phyloP scores from a whole-genome alignment of 2,797 vertebrate species.

The Mormyrus hasselquistii region DNA sequence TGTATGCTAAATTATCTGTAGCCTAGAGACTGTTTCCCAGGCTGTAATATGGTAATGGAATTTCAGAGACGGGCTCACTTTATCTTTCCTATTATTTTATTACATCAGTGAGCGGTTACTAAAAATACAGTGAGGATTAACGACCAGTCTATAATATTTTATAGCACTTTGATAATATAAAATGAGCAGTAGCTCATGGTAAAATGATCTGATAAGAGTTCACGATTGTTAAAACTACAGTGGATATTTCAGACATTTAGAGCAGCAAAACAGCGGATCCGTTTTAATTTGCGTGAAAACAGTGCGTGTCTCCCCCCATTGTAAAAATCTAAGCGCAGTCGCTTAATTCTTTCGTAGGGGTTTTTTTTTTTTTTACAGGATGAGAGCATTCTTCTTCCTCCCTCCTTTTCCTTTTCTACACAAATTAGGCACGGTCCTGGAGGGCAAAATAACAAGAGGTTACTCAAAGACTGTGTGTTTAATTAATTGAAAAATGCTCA shows the following conservation, averaged over 20 bases:
- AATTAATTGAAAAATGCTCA: slow-evolving; percentile 99
- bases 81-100: slow-evolving; percentile 66
- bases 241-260: slow-evolving; percentile 43
- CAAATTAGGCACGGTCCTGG: slow-evolving; percentile 98
- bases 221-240: slow-evolving; percentile 46
- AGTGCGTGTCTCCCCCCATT: slow-evolving; percentile 40
- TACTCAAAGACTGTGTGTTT: slow-evolving; percentile 98
- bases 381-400: slow-evolving; percentile 51
- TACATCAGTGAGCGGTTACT: slow-evolving; percentile 67
- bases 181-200: slow-evolving; percentile 55
- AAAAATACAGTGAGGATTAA: slow-evolving; percentile 66
- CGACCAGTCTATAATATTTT: slow-evolving; percentile 58
- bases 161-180: slow-evolving; percentile 60
- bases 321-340: slow-evolving; percentile 24
- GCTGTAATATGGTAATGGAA: slow-evolving; percentile 53
- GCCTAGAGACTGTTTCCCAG: slow-evolving; percentile 44
- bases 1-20: slow-evolving; percentile 25
- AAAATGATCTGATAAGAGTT: slow-evolving; percentile 58
- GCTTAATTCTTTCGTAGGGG: slow-evolving; percentile 60
- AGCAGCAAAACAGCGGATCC: slow-evolving; percentile 48
- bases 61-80: slow-evolving; percentile 55
- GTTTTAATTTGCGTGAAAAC: slow-evolving; percentile 51
- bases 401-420: slow-evolving; percentile 77
- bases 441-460: slow-evolving; percentile 99
- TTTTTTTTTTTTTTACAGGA: slow-evolving; percentile 56